Evolutionary conservation across 2,113 vertebrate genomes (phyloP).

Genomic region (Pteruthius melanotis): DNA sequence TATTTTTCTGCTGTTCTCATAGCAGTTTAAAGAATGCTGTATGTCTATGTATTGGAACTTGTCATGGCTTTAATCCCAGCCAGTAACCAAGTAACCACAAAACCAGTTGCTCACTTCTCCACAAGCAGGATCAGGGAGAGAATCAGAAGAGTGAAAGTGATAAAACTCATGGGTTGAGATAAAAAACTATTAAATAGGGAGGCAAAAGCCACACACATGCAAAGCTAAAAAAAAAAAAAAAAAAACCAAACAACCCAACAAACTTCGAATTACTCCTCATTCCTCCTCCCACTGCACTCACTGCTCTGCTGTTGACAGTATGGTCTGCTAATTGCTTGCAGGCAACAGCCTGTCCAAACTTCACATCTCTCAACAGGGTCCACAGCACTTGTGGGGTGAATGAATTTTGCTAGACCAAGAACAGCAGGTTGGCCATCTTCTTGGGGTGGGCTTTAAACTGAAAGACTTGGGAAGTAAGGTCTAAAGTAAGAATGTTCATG

Average conservation of each 20-base stretch:
- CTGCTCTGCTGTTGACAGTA: slow-evolving; percentile 77
- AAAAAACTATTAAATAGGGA: background rate
- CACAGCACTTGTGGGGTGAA: slow-evolving; percentile 80
- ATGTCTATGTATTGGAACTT: background rate
- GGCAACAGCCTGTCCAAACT: slow-evolving; percentile 80
- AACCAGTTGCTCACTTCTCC: background rate
- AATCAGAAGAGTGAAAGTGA: background rate
- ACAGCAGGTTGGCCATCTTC: background rate
- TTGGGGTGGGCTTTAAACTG: background rate
- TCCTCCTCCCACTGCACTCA: slow-evolving; percentile 81
- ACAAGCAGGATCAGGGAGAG: background rate
- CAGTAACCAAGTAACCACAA: background rate
- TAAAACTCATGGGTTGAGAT: background rate
- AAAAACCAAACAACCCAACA: no score
- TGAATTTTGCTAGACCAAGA: background rate
- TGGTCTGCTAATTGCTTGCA: slow-evolving; percentile 84
- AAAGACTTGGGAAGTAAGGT: background rate
- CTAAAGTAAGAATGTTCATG: fast-evolving
- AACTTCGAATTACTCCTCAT: slow-evolving; percentile 90
- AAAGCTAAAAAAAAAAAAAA: background rate
- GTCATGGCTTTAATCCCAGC: background rate
- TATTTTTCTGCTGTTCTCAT: background rate
- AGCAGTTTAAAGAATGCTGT: background rate
- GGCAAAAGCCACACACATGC: background rate
- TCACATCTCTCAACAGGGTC: slow-evolving; percentile 77